Percentiles rank a stretch among this genome's conserved stretches.
phyloP scores from a whole-genome alignment of 2,888 invertebrate genomes.

The Augiades crinisus region DNA sequence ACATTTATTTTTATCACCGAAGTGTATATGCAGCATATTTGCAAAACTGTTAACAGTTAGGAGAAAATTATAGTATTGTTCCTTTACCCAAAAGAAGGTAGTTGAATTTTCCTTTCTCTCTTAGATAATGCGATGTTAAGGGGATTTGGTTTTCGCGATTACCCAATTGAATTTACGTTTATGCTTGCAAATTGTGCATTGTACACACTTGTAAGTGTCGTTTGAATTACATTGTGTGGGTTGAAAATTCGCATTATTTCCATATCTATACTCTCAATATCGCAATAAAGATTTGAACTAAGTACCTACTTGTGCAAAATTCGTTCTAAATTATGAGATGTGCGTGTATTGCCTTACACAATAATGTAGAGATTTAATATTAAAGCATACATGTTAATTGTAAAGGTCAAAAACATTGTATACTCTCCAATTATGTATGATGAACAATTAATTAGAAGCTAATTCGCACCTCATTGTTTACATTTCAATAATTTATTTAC shows the following conservation, averaged over 20 bases:
- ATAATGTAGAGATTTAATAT: too few species aligned
- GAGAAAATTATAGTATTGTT: background rate
- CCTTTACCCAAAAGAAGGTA: background rate
- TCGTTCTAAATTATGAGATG: too few species aligned
- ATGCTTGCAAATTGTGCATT: slow-evolving; percentile 10
- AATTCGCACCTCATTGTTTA: too few species aligned
- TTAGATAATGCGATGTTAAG: background rate
- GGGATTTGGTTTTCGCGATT: background rate
- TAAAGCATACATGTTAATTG: background rate
- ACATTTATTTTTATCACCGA: too few species aligned
- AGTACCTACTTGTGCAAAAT: slow-evolving; percentile 15
- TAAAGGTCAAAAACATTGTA: background rate
- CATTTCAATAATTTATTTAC: too few species aligned
- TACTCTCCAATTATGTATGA: too few species aligned
- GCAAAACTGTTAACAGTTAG: too few species aligned
- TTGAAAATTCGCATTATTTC: slow-evolving; percentile 17
- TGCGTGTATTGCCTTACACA: background rate
- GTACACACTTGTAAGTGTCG: slow-evolving; percentile 4
- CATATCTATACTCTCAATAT: slow-evolving; percentile 28
- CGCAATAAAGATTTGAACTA: slow-evolving; percentile 31
- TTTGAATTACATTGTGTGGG: slow-evolving; percentile 15
- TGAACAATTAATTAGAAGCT: too few species aligned
- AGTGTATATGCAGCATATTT: too few species aligned
- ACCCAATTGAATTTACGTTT: background rate
- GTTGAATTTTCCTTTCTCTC: background rate